Conservation (phyloP, 2,113 vertebrate species). For the Conger conger region DNA sequence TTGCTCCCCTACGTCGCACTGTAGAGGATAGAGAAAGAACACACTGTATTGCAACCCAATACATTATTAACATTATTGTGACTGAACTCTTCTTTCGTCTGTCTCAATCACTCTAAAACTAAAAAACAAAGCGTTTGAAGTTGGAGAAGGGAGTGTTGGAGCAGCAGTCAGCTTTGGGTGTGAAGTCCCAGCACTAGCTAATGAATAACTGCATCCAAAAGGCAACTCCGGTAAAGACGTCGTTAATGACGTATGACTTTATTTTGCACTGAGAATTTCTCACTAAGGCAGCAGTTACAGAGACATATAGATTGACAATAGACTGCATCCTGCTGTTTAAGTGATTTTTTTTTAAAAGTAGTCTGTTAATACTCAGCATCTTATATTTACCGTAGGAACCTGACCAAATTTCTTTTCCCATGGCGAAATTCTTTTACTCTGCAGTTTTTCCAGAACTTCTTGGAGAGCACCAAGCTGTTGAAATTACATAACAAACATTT, state of each 20-base stretch:
- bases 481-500: constrained; percentile 7
- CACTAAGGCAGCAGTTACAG: too few species aligned
- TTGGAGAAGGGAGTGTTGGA: too few species aligned
- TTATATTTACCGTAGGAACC: constrained; percentile 70
- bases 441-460: constrained; percentile 75
- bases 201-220: too few species aligned
- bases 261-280: too few species aligned
- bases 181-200: too few species aligned
- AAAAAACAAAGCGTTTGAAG: too few species aligned
- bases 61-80: neutral
- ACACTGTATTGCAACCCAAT: neutral
- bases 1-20: constrained; percentile 72
- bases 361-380: neutral
- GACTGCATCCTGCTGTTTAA: neutral
- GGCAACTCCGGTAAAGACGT: too few species aligned
- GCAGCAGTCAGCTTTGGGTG: too few species aligned
- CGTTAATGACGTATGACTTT: too few species aligned
- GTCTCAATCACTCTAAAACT: too few species aligned
- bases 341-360: neutral
- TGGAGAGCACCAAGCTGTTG: constrained; percentile 72
- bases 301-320: neutral
- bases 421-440: constrained; percentile 66
- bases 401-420: constrained; percentile 78
- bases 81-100: too few species aligned
- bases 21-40: constrained; percentile 1